Conservation (phyloP, 2,113 vertebrate genomes). For the Phrynocephalus versicolor region DNA sequence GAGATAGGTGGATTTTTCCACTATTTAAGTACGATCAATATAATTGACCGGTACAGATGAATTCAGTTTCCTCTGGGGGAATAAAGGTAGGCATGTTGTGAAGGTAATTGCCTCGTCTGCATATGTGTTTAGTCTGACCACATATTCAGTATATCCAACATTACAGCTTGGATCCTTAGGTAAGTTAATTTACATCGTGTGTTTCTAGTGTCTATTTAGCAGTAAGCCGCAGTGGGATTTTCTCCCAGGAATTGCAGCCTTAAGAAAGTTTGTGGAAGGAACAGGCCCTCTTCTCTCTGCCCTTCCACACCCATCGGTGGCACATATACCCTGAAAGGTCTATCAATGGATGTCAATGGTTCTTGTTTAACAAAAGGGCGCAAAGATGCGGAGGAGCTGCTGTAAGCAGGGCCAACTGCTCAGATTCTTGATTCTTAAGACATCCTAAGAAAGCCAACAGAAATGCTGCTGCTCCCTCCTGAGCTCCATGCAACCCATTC, state of each 20-base stretch:
- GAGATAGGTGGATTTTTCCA: conserved; percentile 11
- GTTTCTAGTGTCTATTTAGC: background rate
- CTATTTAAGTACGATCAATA: conserved; percentile 16
- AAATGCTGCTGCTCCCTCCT: background rate
- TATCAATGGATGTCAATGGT: too few relatives aligned
- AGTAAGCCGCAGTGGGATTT: background rate
- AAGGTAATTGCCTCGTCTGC: background rate
- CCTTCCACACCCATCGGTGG: too few relatives aligned
- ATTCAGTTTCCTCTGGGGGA: conserved; percentile 10
- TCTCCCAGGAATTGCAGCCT: too few relatives aligned
- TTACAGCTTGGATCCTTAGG: background rate
- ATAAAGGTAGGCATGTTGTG: background rate
- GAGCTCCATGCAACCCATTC: too few relatives aligned
- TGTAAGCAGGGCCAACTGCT: too few relatives aligned
- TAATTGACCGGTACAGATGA: conserved; percentile 6
- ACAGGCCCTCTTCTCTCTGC: too few relatives aligned
- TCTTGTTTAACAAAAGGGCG: too few relatives aligned
- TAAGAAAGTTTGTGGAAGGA: too few relatives aligned
- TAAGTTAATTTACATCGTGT: background rate
- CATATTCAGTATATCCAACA: background rate
- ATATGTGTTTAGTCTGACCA: background rate
- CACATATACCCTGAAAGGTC: too few relatives aligned
- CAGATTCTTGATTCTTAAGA: too few relatives aligned
- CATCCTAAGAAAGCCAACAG: too few relatives aligned
- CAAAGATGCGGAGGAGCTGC: too few relatives aligned